Conservation (phyloP, 2,113 vertebrate species). For the Macaca nemestrina region DNA sequence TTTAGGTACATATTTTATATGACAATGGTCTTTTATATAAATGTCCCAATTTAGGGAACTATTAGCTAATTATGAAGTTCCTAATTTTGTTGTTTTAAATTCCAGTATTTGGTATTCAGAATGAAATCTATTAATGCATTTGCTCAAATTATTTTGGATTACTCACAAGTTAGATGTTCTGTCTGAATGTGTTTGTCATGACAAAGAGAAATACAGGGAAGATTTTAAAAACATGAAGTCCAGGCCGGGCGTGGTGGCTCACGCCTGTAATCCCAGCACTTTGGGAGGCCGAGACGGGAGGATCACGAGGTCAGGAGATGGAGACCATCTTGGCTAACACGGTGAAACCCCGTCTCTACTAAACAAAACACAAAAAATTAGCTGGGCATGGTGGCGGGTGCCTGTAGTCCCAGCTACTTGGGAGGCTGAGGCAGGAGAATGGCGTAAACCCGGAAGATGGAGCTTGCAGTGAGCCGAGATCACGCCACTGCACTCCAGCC, state of each 20-base stretch:
- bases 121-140: constrained; percentile 67
- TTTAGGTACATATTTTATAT: neutral
- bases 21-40: neutral
- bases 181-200: constrained; percentile 56
- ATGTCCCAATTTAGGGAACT: constrained; percentile 53
- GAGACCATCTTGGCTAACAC: too few relatives aligned
- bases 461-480: too few relatives aligned
- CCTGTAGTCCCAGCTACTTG: too few relatives aligned
- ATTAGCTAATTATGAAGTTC: constrained; percentile 46
- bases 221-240: neutral
- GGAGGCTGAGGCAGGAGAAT: too few relatives aligned
- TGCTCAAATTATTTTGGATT: constrained; percentile 64
- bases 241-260: neutral
- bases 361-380: too few relatives aligned
- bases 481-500: too few relatives aligned
- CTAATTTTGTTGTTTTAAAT: constrained; percentile 70
- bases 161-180: constrained; percentile 59
- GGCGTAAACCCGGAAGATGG: too few relatives aligned
- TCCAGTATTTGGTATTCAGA: constrained; percentile 55
- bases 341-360: too few relatives aligned
- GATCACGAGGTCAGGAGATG: too few relatives aligned
- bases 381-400: rapidly evolving
- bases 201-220: neutral
- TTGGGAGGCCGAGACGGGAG: too few relatives aligned
- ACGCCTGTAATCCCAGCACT: too few relatives aligned